Conservation (phyloP, 2,797 vertebrate genomes). For the Periophthalmus magnuspinnatus region DNA sequence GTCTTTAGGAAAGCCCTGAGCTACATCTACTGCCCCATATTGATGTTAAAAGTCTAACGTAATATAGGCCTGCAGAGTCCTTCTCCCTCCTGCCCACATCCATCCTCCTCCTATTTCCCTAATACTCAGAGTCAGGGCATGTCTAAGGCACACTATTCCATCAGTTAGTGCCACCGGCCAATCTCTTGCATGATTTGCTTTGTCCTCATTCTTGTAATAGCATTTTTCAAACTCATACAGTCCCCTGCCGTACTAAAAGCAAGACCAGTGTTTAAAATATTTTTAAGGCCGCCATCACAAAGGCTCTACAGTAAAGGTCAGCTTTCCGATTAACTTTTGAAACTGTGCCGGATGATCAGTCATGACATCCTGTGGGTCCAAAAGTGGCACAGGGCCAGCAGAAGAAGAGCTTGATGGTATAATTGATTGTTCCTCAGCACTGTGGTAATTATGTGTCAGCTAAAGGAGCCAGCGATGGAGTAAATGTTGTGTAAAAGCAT, state of each 20-base stretch:
- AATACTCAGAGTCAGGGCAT: conserved; percentile 40
- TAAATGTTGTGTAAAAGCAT: conserved; percentile 16
- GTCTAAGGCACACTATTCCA: conserved; percentile 22
- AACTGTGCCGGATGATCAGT: conserved; percentile 22
- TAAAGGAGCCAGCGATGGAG: conserved; percentile 11
- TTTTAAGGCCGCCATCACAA: neutral
- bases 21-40: conserved; percentile 38
- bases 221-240: conserved; percentile 13
- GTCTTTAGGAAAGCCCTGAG: conserved; percentile 32
- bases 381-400: conserved; percentile 2
- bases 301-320: conserved; percentile 28
- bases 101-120: conserved; percentile 31
- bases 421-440: conserved; percentile 30
- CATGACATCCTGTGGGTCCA: conserved; percentile 11
- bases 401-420: conserved; percentile 4
- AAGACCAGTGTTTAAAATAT: neutral
- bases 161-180: conserved; percentile 30
- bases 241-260: conserved; percentile 1
- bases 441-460: conserved; percentile 21
- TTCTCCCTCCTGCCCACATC: conserved; percentile 18
- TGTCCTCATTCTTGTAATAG: conserved; percentile 19
- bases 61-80: conserved; percentile 46
- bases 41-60: conserved; percentile 50
- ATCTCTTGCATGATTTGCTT: conserved; percentile 23
- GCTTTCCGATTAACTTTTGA: conserved; percentile 3